phyloP scores from a whole-genome alignment of 2,888 invertebrate species.

The Stictocephala bisonia region DNA sequence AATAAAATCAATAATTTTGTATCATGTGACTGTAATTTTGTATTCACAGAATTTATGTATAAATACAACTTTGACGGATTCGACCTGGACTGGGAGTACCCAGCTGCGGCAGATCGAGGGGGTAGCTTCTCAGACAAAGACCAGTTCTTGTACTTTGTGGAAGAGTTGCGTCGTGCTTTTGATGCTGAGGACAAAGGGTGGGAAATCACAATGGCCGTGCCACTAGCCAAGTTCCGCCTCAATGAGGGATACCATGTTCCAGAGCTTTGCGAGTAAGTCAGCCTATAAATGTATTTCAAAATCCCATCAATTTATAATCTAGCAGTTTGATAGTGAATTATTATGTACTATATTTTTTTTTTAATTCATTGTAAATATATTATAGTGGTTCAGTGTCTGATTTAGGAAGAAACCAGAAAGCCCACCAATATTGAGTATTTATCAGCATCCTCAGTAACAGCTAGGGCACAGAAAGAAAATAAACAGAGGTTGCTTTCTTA shows the following conservation, averaged over 20 bases:
- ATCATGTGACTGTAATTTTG: background rate
- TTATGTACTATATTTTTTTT: no score
- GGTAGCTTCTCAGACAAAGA: slow-evolving; percentile 88
- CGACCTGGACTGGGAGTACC: slow-evolving; percentile 93
- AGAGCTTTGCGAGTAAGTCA: slow-evolving; percentile 84
- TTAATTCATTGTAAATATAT: no score
- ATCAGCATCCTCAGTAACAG: no score
- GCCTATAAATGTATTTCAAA: no score
- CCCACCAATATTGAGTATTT: no score
- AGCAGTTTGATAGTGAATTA: no score
- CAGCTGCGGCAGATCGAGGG: slow-evolving; percentile 87
- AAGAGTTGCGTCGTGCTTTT: slow-evolving; percentile 84
- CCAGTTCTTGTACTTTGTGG: slow-evolving; percentile 82
- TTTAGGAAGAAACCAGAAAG: no score
- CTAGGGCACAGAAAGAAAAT: no score
- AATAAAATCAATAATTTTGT: background rate
- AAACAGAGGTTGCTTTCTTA: no score
- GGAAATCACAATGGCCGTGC: slow-evolving; percentile 92
- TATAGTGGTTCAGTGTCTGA: no score
- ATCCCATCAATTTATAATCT: no score
- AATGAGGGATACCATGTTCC: slow-evolving; percentile 93
- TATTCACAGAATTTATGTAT: slow-evolving; percentile 76
- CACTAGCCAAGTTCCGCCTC: slow-evolving; percentile 85
- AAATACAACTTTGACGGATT: slow-evolving; percentile 86
- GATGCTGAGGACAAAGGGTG: slow-evolving; percentile 78